Percentiles rank a stretch among this genome's conserved stretches.
Evolutionary conservation across 2,113 vertebrate species (phyloP).

Genomic region (Globicephala melas): DNA sequence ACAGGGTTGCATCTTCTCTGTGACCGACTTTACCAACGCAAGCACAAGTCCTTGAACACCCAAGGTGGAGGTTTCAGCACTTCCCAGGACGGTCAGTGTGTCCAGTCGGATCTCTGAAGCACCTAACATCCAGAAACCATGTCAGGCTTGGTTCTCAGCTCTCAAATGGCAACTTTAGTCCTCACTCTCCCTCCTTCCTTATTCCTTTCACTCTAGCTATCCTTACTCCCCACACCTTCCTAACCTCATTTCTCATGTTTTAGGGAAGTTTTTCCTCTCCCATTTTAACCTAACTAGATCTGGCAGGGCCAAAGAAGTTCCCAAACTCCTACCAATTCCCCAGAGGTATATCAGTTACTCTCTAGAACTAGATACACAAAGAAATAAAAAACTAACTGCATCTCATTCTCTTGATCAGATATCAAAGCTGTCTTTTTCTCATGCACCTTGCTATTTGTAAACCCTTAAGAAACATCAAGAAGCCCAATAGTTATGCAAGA

Average conservation of each 20-base stretch:
- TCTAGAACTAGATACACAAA: constrained; percentile 22
- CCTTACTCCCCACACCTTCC: not conserved
- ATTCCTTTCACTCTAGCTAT: not conserved
- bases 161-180: not conserved
- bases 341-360: not conserved
- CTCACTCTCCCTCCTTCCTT: not conserved
- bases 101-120: constrained; percentile 91
- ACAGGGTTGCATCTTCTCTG: constrained; percentile 92
- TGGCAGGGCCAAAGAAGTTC: not conserved
- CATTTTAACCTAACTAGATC: constrained; percentile 8
- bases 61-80: constrained; percentile 87
- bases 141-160: not conserved
- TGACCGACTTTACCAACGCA: constrained; percentile 88
- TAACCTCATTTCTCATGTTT: not conserved
- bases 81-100: constrained; percentile 84
- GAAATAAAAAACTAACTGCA: not conserved
- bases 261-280: not conserved
- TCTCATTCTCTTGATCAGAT: constrained; percentile 5
- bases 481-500: not conserved
- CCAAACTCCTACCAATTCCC: not conserved
- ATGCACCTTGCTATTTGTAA: not conserved
- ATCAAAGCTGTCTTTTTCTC: not conserved
- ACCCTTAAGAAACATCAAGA: not conserved
- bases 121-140: constrained; percentile 80
- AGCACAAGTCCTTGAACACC: constrained; percentile 90